Conservation (phyloP, 2,888 invertebrate genomes). For the Carterocephalus palaemon region DNA sequence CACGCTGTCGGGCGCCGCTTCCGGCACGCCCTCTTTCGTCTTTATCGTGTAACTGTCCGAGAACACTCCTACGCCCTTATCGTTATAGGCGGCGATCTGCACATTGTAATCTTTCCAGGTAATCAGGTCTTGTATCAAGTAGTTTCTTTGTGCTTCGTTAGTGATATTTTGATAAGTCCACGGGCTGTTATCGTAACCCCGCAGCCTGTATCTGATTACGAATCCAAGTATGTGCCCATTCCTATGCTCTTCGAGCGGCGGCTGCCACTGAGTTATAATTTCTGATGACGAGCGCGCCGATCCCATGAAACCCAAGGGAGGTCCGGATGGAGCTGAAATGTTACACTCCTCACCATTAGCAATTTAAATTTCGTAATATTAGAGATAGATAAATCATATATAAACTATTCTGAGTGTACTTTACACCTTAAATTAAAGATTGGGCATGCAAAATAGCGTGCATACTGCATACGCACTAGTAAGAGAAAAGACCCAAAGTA, state of each 20-base stretch:
- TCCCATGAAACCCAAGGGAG: conserved; percentile 96
- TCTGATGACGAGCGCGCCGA: conserved; percentile 96
- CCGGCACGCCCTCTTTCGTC: conserved; percentile 97
- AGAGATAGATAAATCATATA: no score
- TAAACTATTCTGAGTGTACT: no score
- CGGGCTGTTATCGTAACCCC: conserved; percentile 94
- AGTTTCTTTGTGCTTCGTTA: conserved; percentile 94
- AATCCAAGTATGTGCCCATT: conserved; percentile 98
- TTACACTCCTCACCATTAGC: no score
- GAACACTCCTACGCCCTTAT: conserved; percentile 96
- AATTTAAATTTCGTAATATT: no score
- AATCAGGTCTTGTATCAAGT: conserved; percentile 93
- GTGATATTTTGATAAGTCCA: conserved; percentile 96
- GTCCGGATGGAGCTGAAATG: conserved; percentile 93
- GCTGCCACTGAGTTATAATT: conserved; percentile 98
- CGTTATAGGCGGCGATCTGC: conserved; percentile 97
- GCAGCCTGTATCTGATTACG: conserved; percentile 92
- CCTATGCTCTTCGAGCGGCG: conserved; percentile 94
- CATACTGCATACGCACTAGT: conserved; percentile 11
- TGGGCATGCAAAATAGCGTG: background rate
- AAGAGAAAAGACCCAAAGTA: no score
- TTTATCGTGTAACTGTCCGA: conserved; percentile 94
- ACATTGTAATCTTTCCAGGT: conserved; percentile 99
- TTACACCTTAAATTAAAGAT: no score
- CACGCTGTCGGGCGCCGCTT: conserved; percentile 92